Evolutionary conservation across 2,797 vertebrate genomes (phyloP).

Genomic region (Streptopelia turtur): DNA sequence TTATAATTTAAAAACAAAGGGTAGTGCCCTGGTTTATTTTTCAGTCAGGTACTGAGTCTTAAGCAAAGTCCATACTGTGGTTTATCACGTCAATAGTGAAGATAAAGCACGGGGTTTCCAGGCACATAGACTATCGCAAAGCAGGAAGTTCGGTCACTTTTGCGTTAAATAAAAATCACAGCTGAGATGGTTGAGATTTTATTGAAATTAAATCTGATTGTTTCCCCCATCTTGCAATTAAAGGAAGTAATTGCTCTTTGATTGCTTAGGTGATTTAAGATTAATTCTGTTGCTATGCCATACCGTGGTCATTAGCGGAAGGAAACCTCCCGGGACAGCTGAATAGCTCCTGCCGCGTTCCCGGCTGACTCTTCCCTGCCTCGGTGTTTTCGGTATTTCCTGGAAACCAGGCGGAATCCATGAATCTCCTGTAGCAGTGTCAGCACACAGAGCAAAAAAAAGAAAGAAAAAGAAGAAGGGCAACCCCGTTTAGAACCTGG

Average conservation of each 20-base stretch:
- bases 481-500: not conserved
- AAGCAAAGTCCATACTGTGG: not conserved
- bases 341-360: not conserved
- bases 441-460: not conserved
- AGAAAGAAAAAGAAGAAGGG: not conserved
- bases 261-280: slow-evolving; percentile 42
- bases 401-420: not conserved
- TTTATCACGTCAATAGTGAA: not conserved
- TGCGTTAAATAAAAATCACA: not conserved
- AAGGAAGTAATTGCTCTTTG: slow-evolving; percentile 49
- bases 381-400: not conserved
- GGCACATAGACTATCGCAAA: not conserved
- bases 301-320: slow-evolving; percentile 11
- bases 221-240: slow-evolving; percentile 29
- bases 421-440: not conserved
- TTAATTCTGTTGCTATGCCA: slow-evolving; percentile 50
- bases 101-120: not conserved
- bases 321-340: not conserved
- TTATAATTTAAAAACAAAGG: not conserved
- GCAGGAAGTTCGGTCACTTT: not conserved
- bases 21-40: not conserved
- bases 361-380: not conserved
- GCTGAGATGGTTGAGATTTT: not conserved
- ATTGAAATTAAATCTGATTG: slow-evolving; percentile 31
- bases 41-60: not conserved